Percentiles rank a stretch among this genome's conserved stretches.
These are phyloP conservation scores for Montipora foliosa DNA, from an alignment of 64 coral and sea anemone genomes.

Conservation along the genomic window DNA sequence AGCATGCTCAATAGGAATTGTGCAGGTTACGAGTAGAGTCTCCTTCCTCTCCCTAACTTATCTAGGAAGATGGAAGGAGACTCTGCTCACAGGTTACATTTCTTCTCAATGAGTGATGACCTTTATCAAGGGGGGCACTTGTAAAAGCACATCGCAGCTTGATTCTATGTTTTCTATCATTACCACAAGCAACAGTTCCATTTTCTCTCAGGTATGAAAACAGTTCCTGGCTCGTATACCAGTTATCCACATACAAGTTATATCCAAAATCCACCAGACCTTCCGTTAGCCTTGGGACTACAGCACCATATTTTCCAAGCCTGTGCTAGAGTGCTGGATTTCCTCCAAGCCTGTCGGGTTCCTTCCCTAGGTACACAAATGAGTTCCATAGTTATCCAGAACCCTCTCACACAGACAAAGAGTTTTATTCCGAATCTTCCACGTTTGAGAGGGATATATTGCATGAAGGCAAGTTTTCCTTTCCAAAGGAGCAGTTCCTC, in stretches of 20 bases:
- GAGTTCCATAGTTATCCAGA: constrained; percentile 9
- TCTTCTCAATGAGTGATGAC: constrained; percentile 9
- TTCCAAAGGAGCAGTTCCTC: constrained; percentile 45
- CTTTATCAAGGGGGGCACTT: background rate
- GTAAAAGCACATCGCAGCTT: constrained; percentile 23
- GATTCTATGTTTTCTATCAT: constrained; percentile 21
- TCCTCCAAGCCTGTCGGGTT: background rate
- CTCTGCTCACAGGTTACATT: background rate
- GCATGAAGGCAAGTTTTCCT: constrained; percentile 50
- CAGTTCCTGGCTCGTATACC: constrained; percentile 4
- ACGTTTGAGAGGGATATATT: background rate
- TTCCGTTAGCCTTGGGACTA: constrained; percentile 20
- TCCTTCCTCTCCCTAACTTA: no score
- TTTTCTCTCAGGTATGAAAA: constrained; percentile 8
- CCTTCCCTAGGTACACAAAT: constrained; percentile 16
- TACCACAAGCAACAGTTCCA: constrained; percentile 57
- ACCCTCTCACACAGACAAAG: constrained; percentile 7
- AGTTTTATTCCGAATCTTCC: constrained; percentile 33
- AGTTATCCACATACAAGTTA: background rate
- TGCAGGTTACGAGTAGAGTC: no score
- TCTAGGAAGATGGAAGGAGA: no score
- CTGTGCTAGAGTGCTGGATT: background rate
- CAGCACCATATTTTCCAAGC: background rate
- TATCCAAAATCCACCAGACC: background rate
- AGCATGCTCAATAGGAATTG: no score